Percentiles rank a stretch among this genome's conserved stretches.
phyloP scores from a whole-genome alignment of 2,888 invertebrate species.

The Gerris lacustris region DNA sequence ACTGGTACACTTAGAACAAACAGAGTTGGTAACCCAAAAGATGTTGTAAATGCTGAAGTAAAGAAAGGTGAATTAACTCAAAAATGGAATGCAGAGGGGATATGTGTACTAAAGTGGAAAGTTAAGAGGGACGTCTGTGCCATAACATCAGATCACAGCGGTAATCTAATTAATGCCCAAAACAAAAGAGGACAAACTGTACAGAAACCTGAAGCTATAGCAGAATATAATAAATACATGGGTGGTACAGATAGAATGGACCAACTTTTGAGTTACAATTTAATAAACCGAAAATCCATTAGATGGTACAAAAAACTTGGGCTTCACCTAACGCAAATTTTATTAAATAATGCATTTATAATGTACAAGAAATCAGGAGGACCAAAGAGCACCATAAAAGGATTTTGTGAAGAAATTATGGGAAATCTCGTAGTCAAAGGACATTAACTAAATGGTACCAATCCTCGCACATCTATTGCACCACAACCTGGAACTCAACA shows the following conservation, averaged over 20 bases:
- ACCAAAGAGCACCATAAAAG: neutral
- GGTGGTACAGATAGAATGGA: neutral
- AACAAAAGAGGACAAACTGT: no score
- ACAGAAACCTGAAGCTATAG: neutral
- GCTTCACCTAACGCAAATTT: neutral
- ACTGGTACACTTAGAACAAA: slow-evolving; percentile 34
- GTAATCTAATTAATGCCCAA: no score
- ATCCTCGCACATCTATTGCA: neutral
- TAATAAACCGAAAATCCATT: neutral
- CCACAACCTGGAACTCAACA: neutral
- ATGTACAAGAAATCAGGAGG: neutral
- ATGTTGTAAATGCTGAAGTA: slow-evolving; percentile 27
- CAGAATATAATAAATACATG: neutral
- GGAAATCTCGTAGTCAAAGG: neutral
- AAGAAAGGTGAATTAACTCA: neutral
- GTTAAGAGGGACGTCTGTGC: slow-evolving; percentile 10
- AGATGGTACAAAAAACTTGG: neutral
- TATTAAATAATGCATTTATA: neutral
- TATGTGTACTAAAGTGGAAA: slow-evolving; percentile 13
- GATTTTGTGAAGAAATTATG: neutral
- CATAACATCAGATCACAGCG: slow-evolving; percentile 6
- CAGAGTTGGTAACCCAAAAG: slow-evolving; percentile 26
- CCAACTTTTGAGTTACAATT: neutral
- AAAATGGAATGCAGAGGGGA: neutral
- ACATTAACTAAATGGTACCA: neutral